Conservation (phyloP, 2,113 vertebrate genomes). For the Sterna hirundo region DNA sequence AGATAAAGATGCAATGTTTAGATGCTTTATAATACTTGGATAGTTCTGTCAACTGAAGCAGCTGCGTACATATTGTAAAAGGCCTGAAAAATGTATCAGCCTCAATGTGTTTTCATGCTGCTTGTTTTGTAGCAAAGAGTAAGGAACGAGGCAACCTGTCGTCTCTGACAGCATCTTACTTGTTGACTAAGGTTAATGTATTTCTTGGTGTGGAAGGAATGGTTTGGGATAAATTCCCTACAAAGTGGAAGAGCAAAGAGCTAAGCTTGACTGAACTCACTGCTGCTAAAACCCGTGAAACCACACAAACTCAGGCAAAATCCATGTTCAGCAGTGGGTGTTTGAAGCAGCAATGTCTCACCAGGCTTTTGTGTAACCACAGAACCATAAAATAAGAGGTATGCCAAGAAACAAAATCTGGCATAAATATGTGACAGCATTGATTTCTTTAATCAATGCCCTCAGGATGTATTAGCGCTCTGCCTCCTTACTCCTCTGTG, state of each 20-base stretch:
- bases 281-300: neutral
- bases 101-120: constrained; percentile 19
- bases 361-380: neutral
- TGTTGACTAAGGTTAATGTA: constrained; percentile 9
- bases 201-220: constrained; percentile 1
- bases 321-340: neutral
- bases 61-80: constrained; percentile 6
- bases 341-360: neutral
- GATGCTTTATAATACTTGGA: constrained; percentile 33
- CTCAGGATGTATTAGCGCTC: constrained; percentile 11
- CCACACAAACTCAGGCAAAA: neutral
- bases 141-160: constrained; percentile 12
- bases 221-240: constrained; percentile 24
- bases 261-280: neutral
- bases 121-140: neutral
- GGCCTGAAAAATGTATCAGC: constrained; percentile 37
- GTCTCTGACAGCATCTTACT: neutral
- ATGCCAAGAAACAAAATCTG: constrained; percentile 21
- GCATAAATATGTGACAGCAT: constrained; percentile 4
- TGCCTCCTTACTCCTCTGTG: neutral
- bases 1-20: constrained; percentile 39
- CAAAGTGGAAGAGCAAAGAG: neutral
- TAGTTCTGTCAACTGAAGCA: constrained; percentile 33
- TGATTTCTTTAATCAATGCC: constrained; percentile 25
- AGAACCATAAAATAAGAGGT: neutral